Conservation (phyloP, 2,113 vertebrate genomes). For the Labeo rohita region DNA sequence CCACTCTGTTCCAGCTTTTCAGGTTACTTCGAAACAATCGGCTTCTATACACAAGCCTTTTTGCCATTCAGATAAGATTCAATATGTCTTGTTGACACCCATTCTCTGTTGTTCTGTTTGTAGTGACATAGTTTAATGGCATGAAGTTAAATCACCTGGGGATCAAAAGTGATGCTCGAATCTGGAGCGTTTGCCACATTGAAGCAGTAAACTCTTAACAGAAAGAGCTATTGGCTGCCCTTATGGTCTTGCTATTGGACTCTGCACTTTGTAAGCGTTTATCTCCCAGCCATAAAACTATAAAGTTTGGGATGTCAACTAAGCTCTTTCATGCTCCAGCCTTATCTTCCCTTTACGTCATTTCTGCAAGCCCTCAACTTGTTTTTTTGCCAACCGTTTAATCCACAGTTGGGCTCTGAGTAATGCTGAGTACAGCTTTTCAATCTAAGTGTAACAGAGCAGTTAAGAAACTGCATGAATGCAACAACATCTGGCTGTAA, state of each 20-base stretch:
- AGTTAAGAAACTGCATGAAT: conserved; percentile 19
- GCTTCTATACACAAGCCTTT: background rate
- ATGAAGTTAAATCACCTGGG: background rate
- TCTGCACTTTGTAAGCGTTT: conserved; percentile 55
- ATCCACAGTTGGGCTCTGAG: conserved; percentile 22
- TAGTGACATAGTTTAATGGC: background rate
- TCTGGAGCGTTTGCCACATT: background rate
- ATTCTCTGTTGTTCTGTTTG: background rate
- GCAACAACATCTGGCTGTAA: conserved; percentile 28
- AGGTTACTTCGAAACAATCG: background rate
- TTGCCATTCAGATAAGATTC: background rate
- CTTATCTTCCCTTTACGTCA: conserved; percentile 44
- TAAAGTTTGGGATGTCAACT: conserved; percentile 40
- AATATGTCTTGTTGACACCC: background rate
- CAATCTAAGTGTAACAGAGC: background rate
- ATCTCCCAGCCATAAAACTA: conserved; percentile 63
- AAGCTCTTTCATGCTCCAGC: conserved; percentile 46
- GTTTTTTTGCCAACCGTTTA: conserved; percentile 24
- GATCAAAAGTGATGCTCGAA: background rate
- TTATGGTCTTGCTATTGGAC: conserved; percentile 51
- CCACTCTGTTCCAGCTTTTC: background rate
- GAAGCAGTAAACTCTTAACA: background rate
- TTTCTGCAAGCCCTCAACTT: conserved; percentile 34
- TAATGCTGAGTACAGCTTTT: conserved; percentile 11
- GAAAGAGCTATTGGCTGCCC: background rate